A percentile compares a stretch with the other conserved stretches of the same genome.
Evolutionary conservation across 2,888 invertebrate genomes (phyloP).

Genomic region (Pteria penguin): DNA sequence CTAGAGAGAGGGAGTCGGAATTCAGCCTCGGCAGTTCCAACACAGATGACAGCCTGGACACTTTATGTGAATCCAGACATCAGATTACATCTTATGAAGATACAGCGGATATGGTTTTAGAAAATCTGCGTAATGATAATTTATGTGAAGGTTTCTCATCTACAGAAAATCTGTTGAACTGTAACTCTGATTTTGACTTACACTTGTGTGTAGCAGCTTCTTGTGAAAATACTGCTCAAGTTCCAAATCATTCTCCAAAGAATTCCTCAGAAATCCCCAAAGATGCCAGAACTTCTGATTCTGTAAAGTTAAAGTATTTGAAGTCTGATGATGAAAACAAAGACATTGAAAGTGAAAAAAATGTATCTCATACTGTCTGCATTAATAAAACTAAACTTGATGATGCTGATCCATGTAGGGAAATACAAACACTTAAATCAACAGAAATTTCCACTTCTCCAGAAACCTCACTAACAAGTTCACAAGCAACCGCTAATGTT

Average conservation of each 20-base stretch:
- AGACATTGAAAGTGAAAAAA: slow-evolving; percentile 11
- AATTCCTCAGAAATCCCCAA: background rate
- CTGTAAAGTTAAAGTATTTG: no score
- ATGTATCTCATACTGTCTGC: no score
- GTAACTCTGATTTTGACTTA: slow-evolving; percentile 1
- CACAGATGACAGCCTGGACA: slow-evolving; percentile 14
- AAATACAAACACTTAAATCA: no score
- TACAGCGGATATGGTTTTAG: slow-evolving; percentile 39
- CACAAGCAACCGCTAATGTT: background rate
- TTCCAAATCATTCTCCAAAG: background rate
- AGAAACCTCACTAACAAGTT: background rate
- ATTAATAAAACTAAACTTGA: background rate
- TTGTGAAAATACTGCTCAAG: background rate
- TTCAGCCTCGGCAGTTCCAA: slow-evolving; percentile 12
- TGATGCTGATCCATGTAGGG: background rate
- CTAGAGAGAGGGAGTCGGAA: slow-evolving; percentile 5
- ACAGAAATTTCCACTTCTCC: no score
- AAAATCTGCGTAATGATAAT: slow-evolving; percentile 16
- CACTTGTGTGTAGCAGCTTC: no score
- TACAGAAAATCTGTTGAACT: slow-evolving; percentile 22
- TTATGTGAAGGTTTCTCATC: slow-evolving; percentile 16
- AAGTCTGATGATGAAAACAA: slow-evolving; percentile 9
- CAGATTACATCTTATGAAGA: slow-evolving; percentile 29
- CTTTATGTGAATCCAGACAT: background rate
- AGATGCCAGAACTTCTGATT: background rate